Evolutionary conservation across 1,140 invertebrate species (phyloP), one percentile per base, ranked within the genome.

Genomic region (Batillaria attramentaria): DNA sequence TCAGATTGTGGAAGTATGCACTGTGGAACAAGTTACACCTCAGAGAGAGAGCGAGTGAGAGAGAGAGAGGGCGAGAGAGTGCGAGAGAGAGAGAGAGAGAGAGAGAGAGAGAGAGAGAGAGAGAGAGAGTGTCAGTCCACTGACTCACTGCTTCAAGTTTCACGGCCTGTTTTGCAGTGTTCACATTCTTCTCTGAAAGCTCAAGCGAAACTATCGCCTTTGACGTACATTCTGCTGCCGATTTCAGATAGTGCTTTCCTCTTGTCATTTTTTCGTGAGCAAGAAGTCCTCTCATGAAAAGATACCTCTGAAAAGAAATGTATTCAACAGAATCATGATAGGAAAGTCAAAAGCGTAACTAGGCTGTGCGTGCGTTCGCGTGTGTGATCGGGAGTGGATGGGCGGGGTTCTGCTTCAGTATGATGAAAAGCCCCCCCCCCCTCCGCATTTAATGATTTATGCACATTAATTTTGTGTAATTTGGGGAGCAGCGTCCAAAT

Each of bases 141-240:
- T 33, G 41, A 31, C 83, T 42, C 73, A 86, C 82, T 72, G 81
- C 79, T 75, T 86, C 78, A n/a, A 86, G 78, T 57, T 72, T 73
- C 33, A 76, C 46, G 37, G 85, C 84, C 39, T 86, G 84, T 35
- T 82, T 76, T 16, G 83, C 79, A 50, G 85, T 82, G 73, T 80
- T 85, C 57, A 86, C 70, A 31, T 78, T 79, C 31, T 78, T 69
- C 4, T 79, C 69, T n/a, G 66, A 72, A 3, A 85, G 72, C 54
- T 86, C 85, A 24, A 86, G 42, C 13, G 85, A 84, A n/a, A 85
- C 84, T 60, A 86, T 83, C 13, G 85, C 85, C 54, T 79, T 78
- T 62, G 85, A 86, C 50, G 85, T 86, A 41, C 85, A 86, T 62
- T 86, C 85, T 73, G 84, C 85, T 18, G 85, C 83, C 18, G 85